Evolutionary conservation across 2,888 invertebrate genomes (phyloP).

Genomic region (Chrysotoxum bicinctum): DNA sequence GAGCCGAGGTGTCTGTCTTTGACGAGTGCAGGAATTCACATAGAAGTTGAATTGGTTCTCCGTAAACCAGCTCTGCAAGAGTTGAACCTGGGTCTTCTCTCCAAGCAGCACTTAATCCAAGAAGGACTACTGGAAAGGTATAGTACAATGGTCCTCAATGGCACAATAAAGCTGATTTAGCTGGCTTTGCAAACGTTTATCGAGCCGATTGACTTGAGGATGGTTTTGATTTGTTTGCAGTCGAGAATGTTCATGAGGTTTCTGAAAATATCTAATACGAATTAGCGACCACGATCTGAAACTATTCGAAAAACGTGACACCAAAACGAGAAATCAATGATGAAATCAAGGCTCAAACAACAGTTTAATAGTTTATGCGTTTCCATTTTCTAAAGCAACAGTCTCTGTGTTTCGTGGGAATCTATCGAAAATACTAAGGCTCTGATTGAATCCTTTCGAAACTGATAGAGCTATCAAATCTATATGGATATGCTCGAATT

Average conservation of each 20-base stretch:
- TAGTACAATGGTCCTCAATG: conserved; percentile 56
- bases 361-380: conserved; percentile 46
- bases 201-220: conserved; percentile 77
- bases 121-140: conserved; percentile 35
- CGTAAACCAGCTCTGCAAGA: conserved; percentile 29
- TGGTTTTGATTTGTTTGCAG: conserved; percentile 34
- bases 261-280: conserved; percentile 39
- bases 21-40: background rate
- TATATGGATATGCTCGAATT: background rate
- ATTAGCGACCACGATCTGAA: conserved; percentile 74
- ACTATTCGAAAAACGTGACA: conserved; percentile 76
- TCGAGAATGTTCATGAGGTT: conserved; percentile 36
- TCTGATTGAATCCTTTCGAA: conserved; percentile 35
- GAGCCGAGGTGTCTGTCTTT: background rate
- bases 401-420: conserved; percentile 31
- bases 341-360: conserved; percentile 37
- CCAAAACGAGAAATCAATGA: conserved; percentile 80
- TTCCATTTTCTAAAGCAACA: conserved; percentile 39
- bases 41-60: background rate
- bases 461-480: background rate
- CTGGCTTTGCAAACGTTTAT: conserved; percentile 75
- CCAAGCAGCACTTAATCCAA: conserved; percentile 31
- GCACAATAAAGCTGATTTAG: conserved; percentile 50
- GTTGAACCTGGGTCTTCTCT: conserved; percentile 42
- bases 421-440: conserved; percentile 27